phyloP scores from a whole-genome alignment of 2,888 invertebrate genomes.

The Drosophila meridionalis region DNA sequence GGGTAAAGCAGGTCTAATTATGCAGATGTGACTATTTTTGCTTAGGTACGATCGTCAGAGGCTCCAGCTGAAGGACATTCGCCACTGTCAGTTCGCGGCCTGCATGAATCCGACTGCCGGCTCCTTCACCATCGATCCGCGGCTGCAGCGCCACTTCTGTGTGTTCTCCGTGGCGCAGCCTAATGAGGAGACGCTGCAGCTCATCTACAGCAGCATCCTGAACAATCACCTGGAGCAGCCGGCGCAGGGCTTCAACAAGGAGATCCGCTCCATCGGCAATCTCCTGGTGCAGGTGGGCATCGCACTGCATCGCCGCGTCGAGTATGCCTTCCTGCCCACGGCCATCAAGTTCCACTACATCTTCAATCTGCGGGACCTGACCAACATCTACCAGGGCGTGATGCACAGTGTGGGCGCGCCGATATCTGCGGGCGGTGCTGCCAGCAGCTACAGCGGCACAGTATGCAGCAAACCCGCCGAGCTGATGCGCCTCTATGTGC shows the following conservation, averaged over 20 bases:
- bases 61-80: constrained; percentile 93
- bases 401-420: constrained; percentile 91
- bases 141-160: constrained; percentile 95
- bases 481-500: constrained; percentile 94
- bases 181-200: constrained; percentile 90
- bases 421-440: constrained; percentile 38
- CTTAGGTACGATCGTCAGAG: constrained; percentile 90
- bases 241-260: constrained; percentile 88
- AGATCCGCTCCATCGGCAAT: constrained; percentile 79
- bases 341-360: constrained; percentile 98
- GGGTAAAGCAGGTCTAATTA: too few relatives aligned
- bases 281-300: constrained; percentile 89
- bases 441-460: constrained; percentile 66
- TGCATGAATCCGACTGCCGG: constrained; percentile 99
- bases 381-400: constrained; percentile 97
- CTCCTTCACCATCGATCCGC: constrained; percentile 96
- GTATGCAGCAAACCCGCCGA: constrained; percentile 89
- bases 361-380: constrained; percentile 96
- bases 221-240: constrained; percentile 90
- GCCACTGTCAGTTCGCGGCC: constrained; percentile 96
- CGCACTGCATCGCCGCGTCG: constrained; percentile 90
- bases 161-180: constrained; percentile 95
- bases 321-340: constrained; percentile 93
- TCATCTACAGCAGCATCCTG: constrained; percentile 94
- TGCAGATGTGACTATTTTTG: not conserved